Conservation (phyloP, 2,888 invertebrate species). For the Melikaiella ostensackeni region DNA sequence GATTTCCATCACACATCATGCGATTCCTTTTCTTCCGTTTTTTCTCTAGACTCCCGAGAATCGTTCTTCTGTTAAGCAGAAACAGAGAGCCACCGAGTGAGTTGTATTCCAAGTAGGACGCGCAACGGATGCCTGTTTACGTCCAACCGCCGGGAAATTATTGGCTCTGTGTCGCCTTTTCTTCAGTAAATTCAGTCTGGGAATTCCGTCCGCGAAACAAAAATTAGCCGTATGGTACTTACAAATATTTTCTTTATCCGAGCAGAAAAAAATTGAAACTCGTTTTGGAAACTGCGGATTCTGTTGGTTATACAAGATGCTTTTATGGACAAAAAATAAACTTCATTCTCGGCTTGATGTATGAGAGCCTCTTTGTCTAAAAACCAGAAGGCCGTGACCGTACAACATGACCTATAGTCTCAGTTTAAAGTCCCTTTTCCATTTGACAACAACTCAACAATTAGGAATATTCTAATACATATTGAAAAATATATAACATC, state of each 20-base stretch:
- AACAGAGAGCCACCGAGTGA: conserved; percentile 1
- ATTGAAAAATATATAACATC: not conserved
- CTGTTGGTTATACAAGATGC: not conserved
- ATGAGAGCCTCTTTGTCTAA: conserved; percentile 1
- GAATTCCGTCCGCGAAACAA: not conserved
- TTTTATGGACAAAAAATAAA: not conserved
- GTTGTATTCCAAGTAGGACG: conserved; percentile 49
- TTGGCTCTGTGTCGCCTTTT: not conserved
- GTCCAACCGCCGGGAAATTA: not conserved
- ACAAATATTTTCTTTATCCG: not conserved
- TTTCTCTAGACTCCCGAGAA: not conserved
- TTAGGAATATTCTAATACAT: not conserved
- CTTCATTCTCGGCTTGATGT: not conserved
- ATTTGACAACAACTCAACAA: not conserved
- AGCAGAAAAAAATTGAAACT: not conserved
- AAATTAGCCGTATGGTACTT: not conserved
- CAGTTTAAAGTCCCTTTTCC: not conserved
- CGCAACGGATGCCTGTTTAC: conserved; percentile 47
- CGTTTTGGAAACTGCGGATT: not conserved
- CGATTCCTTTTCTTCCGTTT: conserved; percentile 7
- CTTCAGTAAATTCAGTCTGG: not conserved
- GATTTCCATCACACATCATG: not conserved
- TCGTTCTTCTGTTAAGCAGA: not conserved
- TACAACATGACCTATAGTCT: too few species aligned
- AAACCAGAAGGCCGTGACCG: not conserved